These are phyloP conservation scores for Acronicta alni DNA, from an alignment of 2,888 invertebrate genomes.

Conservation along the genomic window DNA sequence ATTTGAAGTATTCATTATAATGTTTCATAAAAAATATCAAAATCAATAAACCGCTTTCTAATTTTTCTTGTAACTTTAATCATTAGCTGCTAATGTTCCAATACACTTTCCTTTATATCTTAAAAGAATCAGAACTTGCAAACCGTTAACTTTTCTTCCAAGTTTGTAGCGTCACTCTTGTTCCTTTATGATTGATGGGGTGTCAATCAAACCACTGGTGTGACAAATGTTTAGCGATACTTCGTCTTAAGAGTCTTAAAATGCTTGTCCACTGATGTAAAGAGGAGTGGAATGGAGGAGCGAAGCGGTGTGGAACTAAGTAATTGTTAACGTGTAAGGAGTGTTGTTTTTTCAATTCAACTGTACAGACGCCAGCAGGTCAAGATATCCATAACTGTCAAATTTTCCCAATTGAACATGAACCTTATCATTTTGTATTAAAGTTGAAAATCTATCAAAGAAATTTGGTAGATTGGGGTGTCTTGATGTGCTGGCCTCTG, in stretches of 20 bases:
- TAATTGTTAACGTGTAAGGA: background rate
- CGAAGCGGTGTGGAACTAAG: background rate
- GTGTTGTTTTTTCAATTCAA: too few relatives aligned
- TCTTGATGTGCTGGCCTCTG: too few relatives aligned
- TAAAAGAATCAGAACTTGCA: slow-evolving; percentile 49
- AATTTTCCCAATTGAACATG: too few relatives aligned
- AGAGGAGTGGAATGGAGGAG: background rate
- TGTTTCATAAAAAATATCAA: too few relatives aligned
- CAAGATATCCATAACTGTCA: too few relatives aligned
- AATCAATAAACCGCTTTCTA: too few relatives aligned
- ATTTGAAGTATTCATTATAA: too few relatives aligned
- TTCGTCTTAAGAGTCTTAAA: slow-evolving; percentile 23
- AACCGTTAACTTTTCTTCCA: slow-evolving; percentile 48
- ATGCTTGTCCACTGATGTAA: background rate
- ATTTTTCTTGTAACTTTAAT: slow-evolving; percentile 15
- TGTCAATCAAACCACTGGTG: slow-evolving; percentile 63
- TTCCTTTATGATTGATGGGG: slow-evolving; percentile 59
- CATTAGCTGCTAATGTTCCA: slow-evolving; percentile 27
- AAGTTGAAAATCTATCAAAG: too few relatives aligned
- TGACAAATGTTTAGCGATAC: slow-evolving; percentile 61
- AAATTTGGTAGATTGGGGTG: too few relatives aligned
- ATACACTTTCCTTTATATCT: slow-evolving; percentile 30
- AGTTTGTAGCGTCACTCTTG: slow-evolving; percentile 54
- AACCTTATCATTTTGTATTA: too few relatives aligned
- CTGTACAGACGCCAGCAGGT: too few relatives aligned